Evolutionary conservation across 2,797 vertebrate genomes (phyloP).

Genomic region (Graptemys geographica): DNA sequence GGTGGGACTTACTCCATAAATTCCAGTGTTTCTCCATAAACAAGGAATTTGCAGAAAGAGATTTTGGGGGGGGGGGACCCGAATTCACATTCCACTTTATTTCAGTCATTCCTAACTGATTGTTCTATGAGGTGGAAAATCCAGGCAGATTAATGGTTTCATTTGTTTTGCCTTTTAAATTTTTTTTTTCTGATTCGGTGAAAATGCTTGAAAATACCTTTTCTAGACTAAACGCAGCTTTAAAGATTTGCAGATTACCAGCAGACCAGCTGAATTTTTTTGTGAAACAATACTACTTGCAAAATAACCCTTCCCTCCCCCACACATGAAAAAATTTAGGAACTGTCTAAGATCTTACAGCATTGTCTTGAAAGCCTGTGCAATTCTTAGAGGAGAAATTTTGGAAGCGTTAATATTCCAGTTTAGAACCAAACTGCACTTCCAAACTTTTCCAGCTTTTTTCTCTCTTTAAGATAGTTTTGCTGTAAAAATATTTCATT

Average conservation of each 20-base stretch:
- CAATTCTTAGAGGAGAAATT: slow-evolving; percentile 16
- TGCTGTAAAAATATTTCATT: not conserved
- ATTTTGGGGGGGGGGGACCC: slow-evolving; percentile 51
- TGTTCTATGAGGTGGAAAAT: slow-evolving; percentile 80
- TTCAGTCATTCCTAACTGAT: slow-evolving; percentile 83
- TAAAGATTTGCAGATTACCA: slow-evolving; percentile 52
- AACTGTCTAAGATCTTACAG: slow-evolving; percentile 25
- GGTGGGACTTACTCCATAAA: slow-evolving; percentile 31
- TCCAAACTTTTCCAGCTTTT: slow-evolving; percentile 53
- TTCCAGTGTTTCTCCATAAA: slow-evolving; percentile 76
- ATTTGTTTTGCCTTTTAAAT: slow-evolving; percentile 77
- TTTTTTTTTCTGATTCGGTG: slow-evolving; percentile 2
- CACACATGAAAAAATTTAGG: slow-evolving; percentile 21
- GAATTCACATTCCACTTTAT: slow-evolving; percentile 76
- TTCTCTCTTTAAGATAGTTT: slow-evolving; percentile 17
- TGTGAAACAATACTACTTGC: slow-evolving; percentile 32
- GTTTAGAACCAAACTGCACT: slow-evolving; percentile 4
- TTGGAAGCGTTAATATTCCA: slow-evolving; percentile 52
- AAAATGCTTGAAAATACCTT: slow-evolving; percentile 68
- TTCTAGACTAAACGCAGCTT: slow-evolving; percentile 59
- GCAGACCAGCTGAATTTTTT: slow-evolving; percentile 10
- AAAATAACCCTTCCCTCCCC: slow-evolving; percentile 3
- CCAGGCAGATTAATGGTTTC: slow-evolving; percentile 81
- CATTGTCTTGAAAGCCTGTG: slow-evolving; percentile 50
- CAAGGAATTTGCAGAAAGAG: slow-evolving; percentile 66